phyloP scores from a whole-genome alignment of 2,797 vertebrate genomes.

The Heliangelus exortis region DNA sequence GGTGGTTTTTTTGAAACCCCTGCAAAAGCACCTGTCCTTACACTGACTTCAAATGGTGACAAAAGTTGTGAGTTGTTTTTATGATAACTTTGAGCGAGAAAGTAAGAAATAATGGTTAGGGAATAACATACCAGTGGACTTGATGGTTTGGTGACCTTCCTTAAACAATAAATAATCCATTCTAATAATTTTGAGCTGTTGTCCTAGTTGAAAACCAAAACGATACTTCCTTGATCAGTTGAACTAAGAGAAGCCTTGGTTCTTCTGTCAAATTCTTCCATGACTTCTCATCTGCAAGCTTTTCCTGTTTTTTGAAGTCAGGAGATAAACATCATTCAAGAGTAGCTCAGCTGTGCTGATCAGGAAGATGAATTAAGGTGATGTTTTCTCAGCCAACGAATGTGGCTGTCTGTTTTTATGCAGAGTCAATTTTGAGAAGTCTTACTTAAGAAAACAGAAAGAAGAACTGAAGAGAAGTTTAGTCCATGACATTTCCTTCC shows the following conservation, averaged over 20 bases:
- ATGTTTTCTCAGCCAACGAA: neutral
- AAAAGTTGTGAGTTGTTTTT: neutral
- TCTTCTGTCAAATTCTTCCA: neutral
- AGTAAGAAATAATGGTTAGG: neutral
- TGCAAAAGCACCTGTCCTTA: neutral
- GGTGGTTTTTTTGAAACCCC: neutral
- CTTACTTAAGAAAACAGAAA: conserved; percentile 27
- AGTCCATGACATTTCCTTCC: neutral
- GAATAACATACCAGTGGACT: neutral
- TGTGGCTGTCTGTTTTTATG: neutral
- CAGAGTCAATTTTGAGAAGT: neutral
- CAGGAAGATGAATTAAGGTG: neutral
- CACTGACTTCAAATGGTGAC: neutral
- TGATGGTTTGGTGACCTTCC: neutral
- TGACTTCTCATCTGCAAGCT: neutral
- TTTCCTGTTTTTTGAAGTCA: neutral
- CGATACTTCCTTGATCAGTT: neutral
- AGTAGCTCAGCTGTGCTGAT: neutral
- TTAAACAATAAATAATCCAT: neutral
- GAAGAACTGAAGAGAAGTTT: neutral
- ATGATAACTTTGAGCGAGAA: neutral
- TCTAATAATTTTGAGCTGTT: neutral
- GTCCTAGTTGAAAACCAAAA: neutral
- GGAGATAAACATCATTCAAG: neutral
- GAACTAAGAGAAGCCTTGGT: neutral